Evolutionary conservation across 2,797 vertebrate genomes (phyloP).

Genomic region (Rhinoraja longicauda): DNA sequence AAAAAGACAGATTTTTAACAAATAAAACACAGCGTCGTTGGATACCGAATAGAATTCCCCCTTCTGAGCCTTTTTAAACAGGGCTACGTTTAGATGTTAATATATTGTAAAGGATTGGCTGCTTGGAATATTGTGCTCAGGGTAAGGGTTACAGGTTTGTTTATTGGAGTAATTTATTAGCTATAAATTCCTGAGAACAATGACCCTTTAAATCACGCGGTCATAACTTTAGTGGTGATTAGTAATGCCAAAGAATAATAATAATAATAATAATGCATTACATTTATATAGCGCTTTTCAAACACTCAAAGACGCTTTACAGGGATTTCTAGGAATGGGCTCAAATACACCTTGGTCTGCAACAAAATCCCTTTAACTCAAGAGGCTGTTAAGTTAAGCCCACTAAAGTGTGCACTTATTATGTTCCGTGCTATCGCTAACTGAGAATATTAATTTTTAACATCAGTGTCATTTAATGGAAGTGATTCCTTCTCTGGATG

Average conservation of each 20-base stretch:
- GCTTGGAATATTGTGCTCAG: neutral
- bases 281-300: too few relatives aligned
- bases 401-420: neutral
- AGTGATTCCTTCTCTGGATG: neutral
- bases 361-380: neutral
- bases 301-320: too few relatives aligned
- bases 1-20: too few relatives aligned
- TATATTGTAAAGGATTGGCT: neutral
- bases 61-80: neutral
- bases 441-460: slow-evolving; percentile 21
- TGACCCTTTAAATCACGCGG: slow-evolving; percentile 27
- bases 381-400: neutral
- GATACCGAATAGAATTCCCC: neutral
- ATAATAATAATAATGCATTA: too few relatives aligned
- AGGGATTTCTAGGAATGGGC: too few relatives aligned
- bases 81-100: neutral
- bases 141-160: neutral
- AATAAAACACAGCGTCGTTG: neutral
- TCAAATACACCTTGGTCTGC: neutral
- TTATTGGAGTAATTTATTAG: neutral
- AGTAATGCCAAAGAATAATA: slow-evolving; percentile 7
- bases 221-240: neutral
- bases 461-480: neutral
- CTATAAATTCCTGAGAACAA: slow-evolving; percentile 32
- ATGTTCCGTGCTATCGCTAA: neutral